Percentiles rank a stretch among this genome's conserved stretches.
Conservation (phyloP, 2,797 vertebrate species). For the Phataginus tricuspis region DNA sequence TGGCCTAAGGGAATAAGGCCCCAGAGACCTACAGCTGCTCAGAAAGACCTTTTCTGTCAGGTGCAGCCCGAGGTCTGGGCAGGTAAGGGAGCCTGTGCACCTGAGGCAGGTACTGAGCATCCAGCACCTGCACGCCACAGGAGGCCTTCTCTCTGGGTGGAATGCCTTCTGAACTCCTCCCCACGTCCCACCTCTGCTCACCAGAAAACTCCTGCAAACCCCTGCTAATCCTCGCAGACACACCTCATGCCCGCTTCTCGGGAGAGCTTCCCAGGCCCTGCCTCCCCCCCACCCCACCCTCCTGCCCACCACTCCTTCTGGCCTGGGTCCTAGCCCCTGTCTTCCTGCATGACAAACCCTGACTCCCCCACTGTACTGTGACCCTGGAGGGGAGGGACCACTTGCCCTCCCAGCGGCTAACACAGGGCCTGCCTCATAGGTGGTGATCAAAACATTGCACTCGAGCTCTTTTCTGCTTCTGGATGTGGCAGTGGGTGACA, state of each 20-base stretch:
- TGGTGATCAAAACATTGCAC: background rate
- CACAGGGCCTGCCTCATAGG: background rate
- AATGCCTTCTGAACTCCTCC: background rate
- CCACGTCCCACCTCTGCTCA: background rate
- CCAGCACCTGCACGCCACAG: accelerated
- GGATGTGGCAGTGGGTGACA: accelerated
- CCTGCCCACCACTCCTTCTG: background rate
- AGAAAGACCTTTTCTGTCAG: background rate
- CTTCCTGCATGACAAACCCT: too few species aligned
- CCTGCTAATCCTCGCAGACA: background rate
- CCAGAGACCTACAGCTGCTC: background rate
- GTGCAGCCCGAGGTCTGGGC: background rate
- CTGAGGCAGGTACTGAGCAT: background rate
- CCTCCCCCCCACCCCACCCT: background rate
- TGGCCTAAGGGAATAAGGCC: background rate
- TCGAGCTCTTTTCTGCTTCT: background rate
- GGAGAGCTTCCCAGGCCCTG: background rate
- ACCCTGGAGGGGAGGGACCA: background rate
- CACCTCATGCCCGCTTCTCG: background rate
- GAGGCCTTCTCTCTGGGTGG: background rate
- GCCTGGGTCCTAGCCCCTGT: too few species aligned
- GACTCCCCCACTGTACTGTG: background rate
- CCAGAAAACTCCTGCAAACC: background rate
- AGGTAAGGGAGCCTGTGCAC: background rate
- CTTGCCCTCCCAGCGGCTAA: background rate